A percentile compares a stretch with the other conserved stretches of the same genome.
These are phyloP conservation scores for Rhinichthys klamathensis DNA, from an alignment of 2,113 vertebrate genomes.

Conservation along the genomic window DNA sequence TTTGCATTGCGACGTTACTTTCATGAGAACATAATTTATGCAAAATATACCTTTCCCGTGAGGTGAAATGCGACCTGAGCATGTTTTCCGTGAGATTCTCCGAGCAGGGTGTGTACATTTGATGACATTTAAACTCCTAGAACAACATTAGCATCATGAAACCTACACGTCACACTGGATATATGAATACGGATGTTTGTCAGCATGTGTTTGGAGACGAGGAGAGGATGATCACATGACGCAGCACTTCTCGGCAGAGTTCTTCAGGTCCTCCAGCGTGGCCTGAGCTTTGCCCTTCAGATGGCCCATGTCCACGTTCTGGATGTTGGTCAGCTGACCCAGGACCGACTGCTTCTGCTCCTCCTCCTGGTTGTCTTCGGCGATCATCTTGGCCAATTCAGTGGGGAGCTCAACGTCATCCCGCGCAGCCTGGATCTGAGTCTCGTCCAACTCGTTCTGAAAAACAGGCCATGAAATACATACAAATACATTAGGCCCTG, in stretches of 20 bases:
- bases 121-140: constrained; percentile 16
- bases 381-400: constrained; percentile 98
- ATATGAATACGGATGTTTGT: background rate
- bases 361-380: constrained; percentile 93
- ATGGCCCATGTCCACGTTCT: constrained; percentile 91
- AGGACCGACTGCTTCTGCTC: constrained; percentile 88
- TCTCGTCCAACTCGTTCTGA: constrained; percentile 90
- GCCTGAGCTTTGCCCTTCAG: constrained; percentile 96
- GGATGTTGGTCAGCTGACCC: constrained; percentile 92
- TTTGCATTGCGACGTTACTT: no score
- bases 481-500: no score
- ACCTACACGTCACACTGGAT: background rate
- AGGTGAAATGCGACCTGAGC: constrained; percentile 5
- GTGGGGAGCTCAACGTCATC: constrained; percentile 90
- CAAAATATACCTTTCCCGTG: background rate
- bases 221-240: constrained; percentile 84
- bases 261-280: constrained; percentile 94
- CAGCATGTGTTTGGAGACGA: background rate
- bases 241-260: constrained; percentile 91
- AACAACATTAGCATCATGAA: constrained; percentile 13
- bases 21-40: background rate
- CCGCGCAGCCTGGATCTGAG: constrained; percentile 92
- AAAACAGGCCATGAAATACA: background rate
- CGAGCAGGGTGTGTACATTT: background rate
- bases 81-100: background rate